Evolutionary conservation across 2,113 vertebrate species (phyloP).

Genomic region (Nothoprocta pentlandii): DNA sequence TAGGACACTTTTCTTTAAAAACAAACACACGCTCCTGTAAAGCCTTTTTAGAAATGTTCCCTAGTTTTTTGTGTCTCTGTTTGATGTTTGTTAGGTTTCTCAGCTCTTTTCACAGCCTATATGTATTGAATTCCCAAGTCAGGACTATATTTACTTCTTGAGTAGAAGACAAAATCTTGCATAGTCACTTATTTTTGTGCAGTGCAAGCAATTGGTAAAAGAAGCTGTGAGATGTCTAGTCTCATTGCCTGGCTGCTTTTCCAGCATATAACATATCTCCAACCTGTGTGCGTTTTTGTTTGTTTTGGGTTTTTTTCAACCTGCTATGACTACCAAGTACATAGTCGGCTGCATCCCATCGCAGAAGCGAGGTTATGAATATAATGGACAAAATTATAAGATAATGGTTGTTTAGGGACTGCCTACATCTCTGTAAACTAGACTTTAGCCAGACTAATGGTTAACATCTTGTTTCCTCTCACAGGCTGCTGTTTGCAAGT

Average conservation of each 20-base stretch:
- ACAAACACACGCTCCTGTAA: not conserved
- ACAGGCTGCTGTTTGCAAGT: not conserved
- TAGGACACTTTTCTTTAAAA: not conserved
- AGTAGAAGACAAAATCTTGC: not conserved
- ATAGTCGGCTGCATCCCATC: not conserved
- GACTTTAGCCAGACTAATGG: not conserved
- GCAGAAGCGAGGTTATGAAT: not conserved
- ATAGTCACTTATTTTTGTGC: not conserved
- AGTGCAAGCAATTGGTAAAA: not conserved
- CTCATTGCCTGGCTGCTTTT: not conserved
- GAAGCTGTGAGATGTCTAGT: not conserved
- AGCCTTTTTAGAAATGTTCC: not conserved
- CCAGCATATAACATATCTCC: not conserved
- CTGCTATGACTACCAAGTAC: accelerated
- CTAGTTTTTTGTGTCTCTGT: too few species aligned
- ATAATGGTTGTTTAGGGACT: not conserved
- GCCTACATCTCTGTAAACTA: not conserved
- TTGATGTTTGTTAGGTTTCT: too few species aligned
- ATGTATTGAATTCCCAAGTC: not conserved
- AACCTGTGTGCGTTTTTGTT: not conserved
- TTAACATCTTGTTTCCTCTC: not conserved
- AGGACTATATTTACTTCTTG: not conserved
- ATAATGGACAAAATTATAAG: not conserved
- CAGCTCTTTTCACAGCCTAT: not conserved
- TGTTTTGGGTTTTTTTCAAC: too few species aligned